phyloP scores from a whole-genome alignment of 2,113 vertebrate genomes.

The Clarias magur region DNA sequence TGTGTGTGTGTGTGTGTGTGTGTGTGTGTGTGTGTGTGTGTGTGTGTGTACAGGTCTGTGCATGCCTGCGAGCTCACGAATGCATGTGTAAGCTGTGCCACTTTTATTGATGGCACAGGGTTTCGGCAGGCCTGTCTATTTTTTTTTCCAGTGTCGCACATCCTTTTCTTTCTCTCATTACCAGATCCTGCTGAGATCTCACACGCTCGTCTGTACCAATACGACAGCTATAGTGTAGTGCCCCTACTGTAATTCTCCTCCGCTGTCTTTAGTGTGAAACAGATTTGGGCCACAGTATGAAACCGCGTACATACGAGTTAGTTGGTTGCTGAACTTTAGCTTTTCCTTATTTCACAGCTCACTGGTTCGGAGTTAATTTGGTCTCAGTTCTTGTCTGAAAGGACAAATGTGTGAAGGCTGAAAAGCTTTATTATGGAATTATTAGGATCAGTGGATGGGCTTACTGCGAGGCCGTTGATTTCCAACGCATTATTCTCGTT shows the following conservation, averaged over 20 bases:
- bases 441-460: not conserved
- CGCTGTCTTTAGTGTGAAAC: slow-evolving; percentile 9
- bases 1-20: slow-evolving; percentile 1
- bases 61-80: not conserved
- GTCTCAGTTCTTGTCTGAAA: slow-evolving; percentile 6
- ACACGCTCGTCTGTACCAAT: slow-evolving; percentile 24
- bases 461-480: not conserved
- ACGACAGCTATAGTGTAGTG: not conserved
- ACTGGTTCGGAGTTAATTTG: slow-evolving; percentile 18
- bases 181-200: slow-evolving; percentile 38
- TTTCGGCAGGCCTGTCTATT: not conserved
- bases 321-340: slow-evolving; percentile 20
- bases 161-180: slow-evolving; percentile 34
- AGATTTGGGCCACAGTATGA: slow-evolving; percentile 1
- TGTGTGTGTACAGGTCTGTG: not conserved
- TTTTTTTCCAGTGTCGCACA: slow-evolving; percentile 12
- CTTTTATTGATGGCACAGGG: not conserved
- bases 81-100: not conserved
- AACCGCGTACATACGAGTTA: not conserved
- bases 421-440: slow-evolving; percentile 11
- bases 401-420: not conserved
- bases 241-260: not conserved
- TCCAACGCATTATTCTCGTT: not conserved
- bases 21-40: not conserved
- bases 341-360: slow-evolving; percentile 20